Base-by-base conservation (phyloP, 2,113 vertebrate species). In the Tetraodon nigroviridis region DNA sequence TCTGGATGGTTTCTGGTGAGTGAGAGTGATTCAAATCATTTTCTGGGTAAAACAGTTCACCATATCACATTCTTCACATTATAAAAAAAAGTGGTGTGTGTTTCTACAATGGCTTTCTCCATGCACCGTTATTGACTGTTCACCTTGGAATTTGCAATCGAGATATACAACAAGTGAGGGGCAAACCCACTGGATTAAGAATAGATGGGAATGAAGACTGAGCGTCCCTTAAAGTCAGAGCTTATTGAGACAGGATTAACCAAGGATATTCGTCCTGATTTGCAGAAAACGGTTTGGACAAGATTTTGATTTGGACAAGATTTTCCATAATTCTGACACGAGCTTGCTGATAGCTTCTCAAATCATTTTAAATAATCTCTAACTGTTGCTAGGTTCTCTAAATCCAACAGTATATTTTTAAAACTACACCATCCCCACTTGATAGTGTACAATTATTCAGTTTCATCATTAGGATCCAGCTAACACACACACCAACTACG, bases 221-320 rank as follows among this genome's bases (percentile, higher is more conserved):
- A 76, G 75, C 77, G 69, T 69, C 79, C 59, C 55, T 69, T 76
- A 83, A 78, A 75, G 77, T 64, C 64, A 24, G 55, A 51, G 69
- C 70, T 81, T 75, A 71, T 66, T 80, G 75, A 86, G 73, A 65
- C 41, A 61, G 81, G 86, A 81, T 88, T 75, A 86, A 85, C 79
- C 81, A 79, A 82, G 76, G 78, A 85, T 84, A 78, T 83, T 81
- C 67, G 84, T 75, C 64, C 69, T 69, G 78, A 77, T 6, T 27
- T 27, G 24, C 24, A 27, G 24, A 27, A 27, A 27, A 27, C 24
- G 4, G 24, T 27, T 82, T 71, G 73, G 82, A 85, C 73, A 68
- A 67, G 78, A 73, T n/a, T n/a, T n/a, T n/a, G n/a, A n/a, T n/a
- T 37, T 42, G 42, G 44, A 71, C 64, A 80, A 60, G 52, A 67